Base-by-base conservation (phyloP, 2,797 vertebrate species). In the Synanceia verrucosa region DNA sequence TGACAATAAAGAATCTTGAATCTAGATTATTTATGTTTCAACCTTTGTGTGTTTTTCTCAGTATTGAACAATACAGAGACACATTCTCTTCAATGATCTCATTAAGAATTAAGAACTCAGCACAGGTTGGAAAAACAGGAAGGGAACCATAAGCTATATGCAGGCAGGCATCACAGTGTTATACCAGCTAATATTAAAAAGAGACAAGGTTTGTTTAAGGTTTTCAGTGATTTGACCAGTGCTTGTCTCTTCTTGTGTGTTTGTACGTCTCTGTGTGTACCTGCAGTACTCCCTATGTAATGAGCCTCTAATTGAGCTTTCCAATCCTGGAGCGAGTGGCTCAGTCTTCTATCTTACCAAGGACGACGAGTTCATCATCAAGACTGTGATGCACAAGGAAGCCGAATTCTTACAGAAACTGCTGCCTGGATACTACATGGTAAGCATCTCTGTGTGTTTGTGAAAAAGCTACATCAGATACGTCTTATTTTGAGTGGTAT, bases 331-430 rank as follows among this genome's bases (percentile, higher is more conserved):
- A 1, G 97, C 97, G 70, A 99, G 98, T 0, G 98, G 98, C 64
- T 99, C 97, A 0, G 95, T 99, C 62, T 99, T 99, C 93, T 99
- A 99, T 11, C 94, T 99, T 44, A 99, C 97, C 23, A 98, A 94
- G 63, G 98, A 99, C 0, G 98, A 99, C 0, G 97, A 99, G 88
- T 99, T 99, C 91, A 99, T 99, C 92, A 97, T 99, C 86, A 99
- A 99, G 90, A 99, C 98, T 0, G 98, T 99, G 85, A 97, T 98
- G 97, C 97, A 99, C 93, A 99, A 99, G 83, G 98, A 99, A 81
- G 98, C 97, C 0, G 97, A 99, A 77, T 99, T 99, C 88, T 92
- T 99, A 39, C 98, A 99, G 93, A 99, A 99, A 79, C 94, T 99
- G 77, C 95, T 99, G 60, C 98, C 98, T 0, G 98, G 98, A 80